These are phyloP conservation scores for Dendropsophus ebraccatus DNA, from an alignment of 2,113 vertebrate genomes.

Conservation along the genomic window DNA sequence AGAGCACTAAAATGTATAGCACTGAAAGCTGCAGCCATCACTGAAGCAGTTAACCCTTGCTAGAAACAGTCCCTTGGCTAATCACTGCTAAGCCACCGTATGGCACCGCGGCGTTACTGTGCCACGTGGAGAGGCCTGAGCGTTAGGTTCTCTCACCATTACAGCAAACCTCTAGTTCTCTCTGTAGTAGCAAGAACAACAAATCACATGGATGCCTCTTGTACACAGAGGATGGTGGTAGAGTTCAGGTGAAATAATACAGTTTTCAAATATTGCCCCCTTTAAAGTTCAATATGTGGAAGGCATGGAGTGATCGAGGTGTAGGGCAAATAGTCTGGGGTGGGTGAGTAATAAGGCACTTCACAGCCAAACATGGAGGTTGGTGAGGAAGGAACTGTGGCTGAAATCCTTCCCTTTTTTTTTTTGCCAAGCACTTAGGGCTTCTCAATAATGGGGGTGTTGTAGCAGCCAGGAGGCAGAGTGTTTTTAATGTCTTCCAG, in stretches of 20 bases:
- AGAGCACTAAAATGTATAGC: conserved; percentile 7
- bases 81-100: conserved; percentile 19
- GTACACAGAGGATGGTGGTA: conserved; percentile 14
- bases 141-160: conserved; percentile 2
- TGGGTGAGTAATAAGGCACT: conserved; percentile 81
- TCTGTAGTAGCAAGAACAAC: conserved; percentile 7
- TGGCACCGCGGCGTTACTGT: conserved; percentile 1
- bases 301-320: conserved; percentile 59
- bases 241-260: conserved; percentile 53
- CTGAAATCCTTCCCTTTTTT: conserved; percentile 56
- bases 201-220: conserved; percentile 33
- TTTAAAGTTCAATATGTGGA: conserved; percentile 44
- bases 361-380: conserved; percentile 66
- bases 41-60: conserved; percentile 45
- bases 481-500: conserved; percentile 95
- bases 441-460: conserved; percentile 91
- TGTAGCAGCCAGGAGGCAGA: conserved; percentile 92
- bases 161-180: background rate
- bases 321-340: conserved; percentile 56
- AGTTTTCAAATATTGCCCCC: conserved; percentile 25
- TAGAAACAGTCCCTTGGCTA: conserved; percentile 43
- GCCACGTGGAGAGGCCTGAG: conserved; percentile 9
- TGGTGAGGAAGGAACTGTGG: conserved; percentile 54
- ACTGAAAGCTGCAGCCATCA: conserved; percentile 15
- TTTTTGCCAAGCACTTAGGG: conserved; percentile 67